These are phyloP conservation scores for Strigamia maritima DNA, from an alignment of 2,888 invertebrate genomes.

Conservation along the genomic window DNA sequence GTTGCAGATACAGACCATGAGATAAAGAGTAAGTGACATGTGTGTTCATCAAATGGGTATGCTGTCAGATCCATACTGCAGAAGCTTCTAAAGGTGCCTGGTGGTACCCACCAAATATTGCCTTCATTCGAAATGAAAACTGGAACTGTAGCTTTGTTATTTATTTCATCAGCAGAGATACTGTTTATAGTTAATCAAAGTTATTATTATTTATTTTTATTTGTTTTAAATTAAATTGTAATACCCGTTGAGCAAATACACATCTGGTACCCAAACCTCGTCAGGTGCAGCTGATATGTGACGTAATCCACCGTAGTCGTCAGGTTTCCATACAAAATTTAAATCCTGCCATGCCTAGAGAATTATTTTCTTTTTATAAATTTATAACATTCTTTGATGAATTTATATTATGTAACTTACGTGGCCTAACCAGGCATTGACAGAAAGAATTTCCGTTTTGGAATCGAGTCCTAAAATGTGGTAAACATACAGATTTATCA, in stretches of 20 bases:
- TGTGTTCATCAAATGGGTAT: slow-evolving; percentile 75
- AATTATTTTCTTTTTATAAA: background rate
- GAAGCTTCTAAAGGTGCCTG: slow-evolving; percentile 64
- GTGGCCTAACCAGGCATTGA: background rate
- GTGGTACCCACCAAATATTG: slow-evolving; percentile 64
- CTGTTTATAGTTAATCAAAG: background rate
- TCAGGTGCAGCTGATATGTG: background rate
- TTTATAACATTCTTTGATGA: background rate
- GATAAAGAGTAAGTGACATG: slow-evolving; percentile 65
- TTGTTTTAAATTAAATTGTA: background rate
- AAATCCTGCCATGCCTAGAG: slow-evolving; percentile 13
- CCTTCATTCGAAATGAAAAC: slow-evolving; percentile 50
- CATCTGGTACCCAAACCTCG: slow-evolving; percentile 6
- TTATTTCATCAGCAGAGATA: background rate
- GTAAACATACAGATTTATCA: background rate
- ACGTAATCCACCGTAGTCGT: background rate
- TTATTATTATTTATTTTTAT: background rate
- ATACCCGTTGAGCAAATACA: background rate
- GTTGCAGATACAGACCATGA: slow-evolving; percentile 68
- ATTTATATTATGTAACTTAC: too few species aligned
- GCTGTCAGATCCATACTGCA: slow-evolving; percentile 61
- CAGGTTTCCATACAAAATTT: background rate
- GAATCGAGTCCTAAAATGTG: background rate
- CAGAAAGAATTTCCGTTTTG: background rate
- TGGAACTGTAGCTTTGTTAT: background rate